Conservation (phyloP, 2,113 vertebrate genomes). For the Sapayoa aenigma region DNA sequence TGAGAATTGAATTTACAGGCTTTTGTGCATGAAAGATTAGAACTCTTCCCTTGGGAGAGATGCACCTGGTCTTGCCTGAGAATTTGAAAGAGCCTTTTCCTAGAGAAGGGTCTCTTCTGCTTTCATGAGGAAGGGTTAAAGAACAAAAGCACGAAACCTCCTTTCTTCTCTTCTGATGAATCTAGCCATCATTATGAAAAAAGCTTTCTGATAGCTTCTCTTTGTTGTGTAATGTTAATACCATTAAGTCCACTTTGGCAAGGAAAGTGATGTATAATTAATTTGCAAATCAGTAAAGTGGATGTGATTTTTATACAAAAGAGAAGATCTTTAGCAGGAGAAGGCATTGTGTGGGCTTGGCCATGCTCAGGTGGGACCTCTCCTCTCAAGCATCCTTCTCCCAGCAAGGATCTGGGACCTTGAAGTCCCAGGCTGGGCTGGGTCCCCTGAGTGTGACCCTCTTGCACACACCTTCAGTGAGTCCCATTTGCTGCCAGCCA, state of each 20-base stretch:
- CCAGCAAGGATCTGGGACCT: background rate
- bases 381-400: background rate
- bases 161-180: background rate
- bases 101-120: background rate
- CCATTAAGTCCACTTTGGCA: conserved; percentile 52
- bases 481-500: background rate
- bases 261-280: conserved; percentile 21
- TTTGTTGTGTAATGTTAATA: conserved; percentile 43
- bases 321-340: background rate
- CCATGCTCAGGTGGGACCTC: background rate
- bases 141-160: background rate
- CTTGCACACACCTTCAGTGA: background rate
- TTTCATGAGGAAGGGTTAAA: background rate
- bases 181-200: background rate
- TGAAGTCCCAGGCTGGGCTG: background rate
- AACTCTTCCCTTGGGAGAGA: background rate
- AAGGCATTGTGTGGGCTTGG: background rate
- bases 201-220: background rate
- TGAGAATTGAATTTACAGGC: background rate
- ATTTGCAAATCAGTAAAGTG: conserved; percentile 46
- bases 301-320: conserved; percentile 49
- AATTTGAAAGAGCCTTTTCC: background rate
- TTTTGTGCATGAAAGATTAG: background rate
- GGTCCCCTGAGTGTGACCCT: accelerated
- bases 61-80: background rate